Evolutionary conservation across 2,888 invertebrate species (phyloP), one percentile per base, ranked within the genome.

Genomic region (Oscheius onirici): DNA sequence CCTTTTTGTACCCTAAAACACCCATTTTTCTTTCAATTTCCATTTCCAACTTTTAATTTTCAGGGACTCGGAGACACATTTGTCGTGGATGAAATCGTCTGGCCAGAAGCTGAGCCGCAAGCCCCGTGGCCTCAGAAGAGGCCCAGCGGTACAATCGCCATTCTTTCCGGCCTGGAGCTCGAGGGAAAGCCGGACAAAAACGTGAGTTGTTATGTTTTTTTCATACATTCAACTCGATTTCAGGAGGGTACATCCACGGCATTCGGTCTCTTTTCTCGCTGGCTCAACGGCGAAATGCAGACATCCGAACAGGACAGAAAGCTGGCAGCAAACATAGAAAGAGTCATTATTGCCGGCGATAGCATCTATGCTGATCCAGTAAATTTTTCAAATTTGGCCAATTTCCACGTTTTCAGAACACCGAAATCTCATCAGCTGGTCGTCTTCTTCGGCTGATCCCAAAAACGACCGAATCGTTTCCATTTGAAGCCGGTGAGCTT

Each of bases 91-190:
- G 57, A 65, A 22, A 41, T 78, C 8, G 49, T 80, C 43, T 78
- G 74, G 73, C 80, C 80, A 22, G 24, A 34, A 13, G 52, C 60
- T 0, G 65, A 41, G 1, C 66, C 67, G 1, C 72, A 58, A 15
- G 1, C 52, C 1, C 11, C 68, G 22, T 46, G 40, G 46, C 71
- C 74, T 3, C 13, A 24, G 26, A 17, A 24, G 15, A 41, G 34
- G 22, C 58, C 55, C 0, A 46, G 44, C 6, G 57, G 10, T 15
- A 57, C 44, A 2, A 52, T 79, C 13, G 79, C 75, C 24, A 72
- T 79, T 41, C 43, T 77, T n/a, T 75, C 75, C 67, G 79, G 79
- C 28, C 60, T 79, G 15, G 77, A 79, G 3, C 51, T 79, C 22
- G 57, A 66, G 20, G 79, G 79, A 60, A 58, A 71, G n/a, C 43